Evolutionary conservation across 1,140 invertebrate species (phyloP), one percentile per base, ranked within the genome.

Genomic region (Chionoecetes opilio): DNA sequence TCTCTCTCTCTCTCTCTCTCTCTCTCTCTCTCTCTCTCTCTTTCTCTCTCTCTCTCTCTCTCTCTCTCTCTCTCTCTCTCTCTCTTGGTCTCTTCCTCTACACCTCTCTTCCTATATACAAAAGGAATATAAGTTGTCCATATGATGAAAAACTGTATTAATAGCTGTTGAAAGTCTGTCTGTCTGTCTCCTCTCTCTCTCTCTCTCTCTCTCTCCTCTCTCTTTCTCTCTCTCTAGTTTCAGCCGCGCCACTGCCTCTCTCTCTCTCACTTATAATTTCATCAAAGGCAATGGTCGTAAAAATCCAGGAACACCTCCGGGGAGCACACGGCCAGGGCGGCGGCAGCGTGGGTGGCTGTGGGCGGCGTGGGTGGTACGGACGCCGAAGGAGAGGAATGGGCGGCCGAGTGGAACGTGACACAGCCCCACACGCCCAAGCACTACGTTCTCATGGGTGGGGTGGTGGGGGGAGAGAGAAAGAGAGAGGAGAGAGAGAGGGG

Each of bases 261-360:
- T 46, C 41, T 75, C 63, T 21, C 63, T 75, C 63, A 2, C 63
- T 75, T 75, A 8, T 75, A 75, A 75, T 75, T 75, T 75, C 63
- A 75, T 75, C 63, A 75, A 75, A n/a, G 63, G 63, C 21, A 75
- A 75, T 75, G 63, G 63, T 21, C 63, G n/a, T 75, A 75, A 75
- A 75, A 75, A 75, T 75, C 63, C 21, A 5, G 21, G 63, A 75
- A n/a, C 63, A 75, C 21, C 63, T 75, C n/a, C 63, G n/a, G 63
- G 63, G 63, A 75, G 63, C 46, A 17, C 11, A 1, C 11, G 46
- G 46, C 46, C 11, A 17, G 11, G 26, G 63, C 21, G 63, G 63
- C 63, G 63, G 63, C 63, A 75, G 63, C n/a, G 63, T 75, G 63
- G 63, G 63, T 75, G 63, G 63, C 63, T n/a, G 63, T 75, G 63